Evolutionary conservation across 2,797 vertebrate species (phyloP), one percentile per base, ranked within the genome.

Genomic region (Aplochiton taeniatus): DNA sequence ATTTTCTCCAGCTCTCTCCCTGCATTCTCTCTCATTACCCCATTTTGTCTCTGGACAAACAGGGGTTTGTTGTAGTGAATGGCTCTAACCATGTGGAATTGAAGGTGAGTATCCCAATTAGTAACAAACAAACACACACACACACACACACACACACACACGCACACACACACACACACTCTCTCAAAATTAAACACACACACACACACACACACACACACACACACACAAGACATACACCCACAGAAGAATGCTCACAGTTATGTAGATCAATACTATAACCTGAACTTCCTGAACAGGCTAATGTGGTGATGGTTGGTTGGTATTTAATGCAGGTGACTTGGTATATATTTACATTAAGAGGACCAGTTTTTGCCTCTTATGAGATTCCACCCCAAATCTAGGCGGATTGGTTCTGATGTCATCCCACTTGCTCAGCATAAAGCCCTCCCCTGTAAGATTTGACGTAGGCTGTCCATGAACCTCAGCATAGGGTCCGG

Each of bases 51-150:
- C 58, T 8, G 64, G 55, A 83, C 74, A 80, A 76, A 55, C 73
- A 49, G 8, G 55, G 61, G 49, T 69, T 65, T 85, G 75, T 79
- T 55, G 58, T 63, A 12, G 18, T 79, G 75, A 80, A 82, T 71
- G 56, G 70, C 55, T 74, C 68, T 1, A 66, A 18, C 77, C 80
- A 84, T 82, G 59, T 77, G 75, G 76, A 78, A 74, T 43, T 61
- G 68, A 63, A 49, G 57, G 11, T n/a, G 71, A 74, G 42, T 68
- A 76, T 47, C 61, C 62, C 70, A 80, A 66, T 68, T 66, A 53
- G 7, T 20, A 16, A 54, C 62, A 42, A 14, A 42, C 47, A 50
- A 31, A n/a, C 12, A 16, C 60, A 42, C 9, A 48, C 17, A 48
- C 19, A 41, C 19, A n/a, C 59, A 41, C 14, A 41, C 58, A 48